phyloP scores from a whole-genome alignment of 1,140 invertebrate genomes.

The Nephotettix cincticeps region DNA sequence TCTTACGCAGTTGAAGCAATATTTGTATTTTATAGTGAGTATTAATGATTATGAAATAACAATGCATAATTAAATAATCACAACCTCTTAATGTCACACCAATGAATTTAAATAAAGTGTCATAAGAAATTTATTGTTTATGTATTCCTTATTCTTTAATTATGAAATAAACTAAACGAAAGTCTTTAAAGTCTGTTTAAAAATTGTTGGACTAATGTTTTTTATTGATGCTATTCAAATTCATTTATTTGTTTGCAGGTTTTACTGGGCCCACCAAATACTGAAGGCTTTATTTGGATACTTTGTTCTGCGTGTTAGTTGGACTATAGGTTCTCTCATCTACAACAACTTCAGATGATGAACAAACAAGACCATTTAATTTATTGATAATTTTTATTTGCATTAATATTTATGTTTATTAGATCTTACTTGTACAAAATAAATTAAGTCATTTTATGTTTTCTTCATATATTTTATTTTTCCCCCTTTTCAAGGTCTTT shows the following conservation, averaged over 20 bases:
- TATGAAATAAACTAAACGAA: neutral
- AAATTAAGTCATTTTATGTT: no score
- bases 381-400: no score
- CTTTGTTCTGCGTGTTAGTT: constrained; percentile 5
- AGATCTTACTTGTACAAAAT: no score
- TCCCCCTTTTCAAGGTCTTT: no score
- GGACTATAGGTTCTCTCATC: neutral
- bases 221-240: neutral
- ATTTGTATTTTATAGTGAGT: no score
- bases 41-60: no score
- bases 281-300: constrained; percentile 28
- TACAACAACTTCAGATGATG: constrained; percentile 13
- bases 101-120: neutral
- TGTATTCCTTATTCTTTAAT: neutral
- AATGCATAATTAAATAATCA: neutral
- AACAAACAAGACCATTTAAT: no score
- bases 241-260: constrained; percentile 26
- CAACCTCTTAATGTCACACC: neutral
- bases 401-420: no score
- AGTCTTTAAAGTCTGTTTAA: neutral
- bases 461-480: no score
- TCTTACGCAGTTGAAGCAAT: no score
- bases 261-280: constrained; percentile 32
- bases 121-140: neutral
- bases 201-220: neutral